Evolutionary conservation across 2,888 invertebrate species (phyloP).

Genomic region (Amiota mariae): DNA sequence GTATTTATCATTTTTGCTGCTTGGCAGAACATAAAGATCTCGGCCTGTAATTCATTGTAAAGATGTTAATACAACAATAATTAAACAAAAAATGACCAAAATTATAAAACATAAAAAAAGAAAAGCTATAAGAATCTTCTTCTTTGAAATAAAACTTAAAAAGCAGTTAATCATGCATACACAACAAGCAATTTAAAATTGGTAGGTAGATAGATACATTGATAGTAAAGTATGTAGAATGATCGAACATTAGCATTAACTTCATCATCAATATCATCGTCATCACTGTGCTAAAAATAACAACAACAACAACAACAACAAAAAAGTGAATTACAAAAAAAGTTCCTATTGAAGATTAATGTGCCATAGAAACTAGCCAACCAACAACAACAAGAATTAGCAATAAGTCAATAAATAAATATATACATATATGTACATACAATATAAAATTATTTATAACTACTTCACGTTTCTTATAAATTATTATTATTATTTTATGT

Average conservation of each 20-base stretch:
- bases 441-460: too few species aligned
- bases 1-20: too few species aligned
- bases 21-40: too few species aligned
- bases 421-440: too few species aligned
- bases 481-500: too few species aligned
- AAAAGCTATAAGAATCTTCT: constrained; percentile 18
- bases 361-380: neutral
- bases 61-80: too few species aligned
- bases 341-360: constrained; percentile 17
- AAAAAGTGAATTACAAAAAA: constrained; percentile 2
- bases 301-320: too few species aligned
- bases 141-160: constrained; percentile 15
- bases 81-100: constrained; percentile 19
- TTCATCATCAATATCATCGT: neutral
- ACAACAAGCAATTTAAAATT: neutral
- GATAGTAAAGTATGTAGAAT: too few species aligned
- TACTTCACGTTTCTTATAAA: too few species aligned
- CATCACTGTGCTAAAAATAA: constrained; percentile 8
- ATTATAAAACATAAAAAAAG: constrained; percentile 21
- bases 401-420: constrained; percentile 5
- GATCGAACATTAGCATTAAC: too few species aligned
- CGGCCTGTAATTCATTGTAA: too few species aligned
- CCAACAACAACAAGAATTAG: neutral
- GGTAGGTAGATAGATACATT: neutral
- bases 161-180: constrained; percentile 24